Conservation (phyloP, 2,113 vertebrate species). For the Formicarius rufipectus region DNA sequence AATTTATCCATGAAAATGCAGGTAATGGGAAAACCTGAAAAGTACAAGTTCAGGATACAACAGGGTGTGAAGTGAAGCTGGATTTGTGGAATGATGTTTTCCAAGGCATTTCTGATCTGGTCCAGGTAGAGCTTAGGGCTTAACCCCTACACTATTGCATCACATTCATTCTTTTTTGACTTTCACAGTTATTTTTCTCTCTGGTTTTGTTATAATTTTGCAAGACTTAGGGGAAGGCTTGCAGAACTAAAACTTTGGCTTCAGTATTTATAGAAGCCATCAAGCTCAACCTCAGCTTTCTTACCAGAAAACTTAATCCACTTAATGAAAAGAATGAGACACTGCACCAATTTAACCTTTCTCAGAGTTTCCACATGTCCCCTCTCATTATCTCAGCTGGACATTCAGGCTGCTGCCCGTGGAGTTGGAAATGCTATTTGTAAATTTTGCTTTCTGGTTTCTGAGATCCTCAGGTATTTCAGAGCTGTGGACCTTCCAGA, state of each 20-base stretch:
- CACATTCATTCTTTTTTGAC: background rate
- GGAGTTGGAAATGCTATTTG: background rate
- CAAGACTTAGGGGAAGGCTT: background rate
- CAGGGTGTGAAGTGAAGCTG: background rate
- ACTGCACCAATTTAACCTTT: background rate
- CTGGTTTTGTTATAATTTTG: background rate
- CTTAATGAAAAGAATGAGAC: background rate
- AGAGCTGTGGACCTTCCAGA: background rate
- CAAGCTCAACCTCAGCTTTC: background rate
- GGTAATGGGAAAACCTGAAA: background rate
- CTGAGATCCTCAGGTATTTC: background rate
- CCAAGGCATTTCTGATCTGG: background rate
- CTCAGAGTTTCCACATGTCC: background rate
- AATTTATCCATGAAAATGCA: background rate
- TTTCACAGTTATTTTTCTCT: background rate
- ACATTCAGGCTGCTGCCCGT: background rate
- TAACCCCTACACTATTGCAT: background rate
- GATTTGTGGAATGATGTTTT: background rate
- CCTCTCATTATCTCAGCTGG: background rate
- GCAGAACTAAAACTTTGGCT: background rate
- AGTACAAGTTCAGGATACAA: background rate
- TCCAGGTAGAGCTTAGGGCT: background rate
- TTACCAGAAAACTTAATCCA: background rate
- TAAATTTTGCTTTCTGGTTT: background rate
- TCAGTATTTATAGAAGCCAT: background rate